These are phyloP conservation scores for Fragum whitleyi DNA, from an alignment of 2,888 invertebrate genomes.

Conservation along the genomic window DNA sequence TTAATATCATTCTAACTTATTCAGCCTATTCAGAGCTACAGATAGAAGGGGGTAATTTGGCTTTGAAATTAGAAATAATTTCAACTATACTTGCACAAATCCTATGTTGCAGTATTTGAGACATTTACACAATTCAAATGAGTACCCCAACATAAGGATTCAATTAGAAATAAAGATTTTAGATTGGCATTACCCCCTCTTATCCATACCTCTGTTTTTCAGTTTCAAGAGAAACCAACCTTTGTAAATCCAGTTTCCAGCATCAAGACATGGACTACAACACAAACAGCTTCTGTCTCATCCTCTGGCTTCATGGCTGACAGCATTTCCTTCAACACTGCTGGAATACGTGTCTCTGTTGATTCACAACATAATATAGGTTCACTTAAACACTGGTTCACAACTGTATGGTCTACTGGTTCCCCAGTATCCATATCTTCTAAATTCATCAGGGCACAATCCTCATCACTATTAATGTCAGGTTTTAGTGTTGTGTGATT, in stretches of 20 bases:
- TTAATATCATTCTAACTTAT: too few relatives aligned
- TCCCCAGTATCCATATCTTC: constrained; percentile 20
- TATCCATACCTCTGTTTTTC: too few relatives aligned
- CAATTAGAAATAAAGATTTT: too few relatives aligned
- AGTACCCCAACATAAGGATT: too few relatives aligned
- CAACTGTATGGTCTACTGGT: constrained; percentile 56
- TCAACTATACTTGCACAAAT: too few relatives aligned
- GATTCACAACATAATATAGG: constrained; percentile 73
- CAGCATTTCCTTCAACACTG: constrained; percentile 62
- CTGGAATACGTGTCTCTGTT: constrained; percentile 64
- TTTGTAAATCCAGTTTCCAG: constrained; percentile 71
- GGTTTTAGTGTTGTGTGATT: too few relatives aligned
- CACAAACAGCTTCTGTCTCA: constrained; percentile 65
- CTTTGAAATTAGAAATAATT: too few relatives aligned
- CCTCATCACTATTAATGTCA: neutral
- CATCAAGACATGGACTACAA: constrained; percentile 75
- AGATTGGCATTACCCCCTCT: too few relatives aligned
- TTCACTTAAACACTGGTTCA: constrained; percentile 71
- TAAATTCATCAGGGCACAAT: neutral
- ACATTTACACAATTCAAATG: too few relatives aligned
- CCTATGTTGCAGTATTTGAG: too few relatives aligned
- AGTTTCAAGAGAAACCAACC: neutral
- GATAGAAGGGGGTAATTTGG: too few relatives aligned
- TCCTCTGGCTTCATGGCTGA: constrained; percentile 41
- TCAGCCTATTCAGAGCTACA: too few relatives aligned